Conservation (phyloP, 2,113 vertebrate species). For the Australoheros scitulus region DNA sequence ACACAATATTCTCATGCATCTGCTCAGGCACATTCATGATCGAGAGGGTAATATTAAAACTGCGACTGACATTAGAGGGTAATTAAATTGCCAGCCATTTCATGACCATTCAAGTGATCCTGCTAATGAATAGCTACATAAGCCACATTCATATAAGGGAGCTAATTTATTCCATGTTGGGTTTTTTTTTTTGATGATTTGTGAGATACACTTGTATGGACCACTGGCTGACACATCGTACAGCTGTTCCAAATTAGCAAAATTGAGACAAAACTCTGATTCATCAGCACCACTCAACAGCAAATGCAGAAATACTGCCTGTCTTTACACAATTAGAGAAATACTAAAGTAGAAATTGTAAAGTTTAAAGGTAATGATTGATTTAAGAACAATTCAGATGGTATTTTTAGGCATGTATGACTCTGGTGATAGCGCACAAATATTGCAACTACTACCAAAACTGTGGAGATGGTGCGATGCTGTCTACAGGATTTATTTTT, state of each 20-base stretch:
- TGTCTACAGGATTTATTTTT: neutral
- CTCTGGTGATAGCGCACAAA: neutral
- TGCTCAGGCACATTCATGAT: neutral
- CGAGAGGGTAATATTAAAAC: neutral
- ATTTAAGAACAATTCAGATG: neutral
- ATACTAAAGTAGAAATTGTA: neutral
- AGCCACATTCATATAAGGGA: neutral
- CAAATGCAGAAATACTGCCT: neutral
- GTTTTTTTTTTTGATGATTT: neutral
- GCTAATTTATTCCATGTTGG: slow-evolving; percentile 6
- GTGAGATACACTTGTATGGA: neutral
- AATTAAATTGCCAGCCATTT: slow-evolving; percentile 40
- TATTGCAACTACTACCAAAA: neutral
- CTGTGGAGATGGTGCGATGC: neutral
- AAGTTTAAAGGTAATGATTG: neutral
- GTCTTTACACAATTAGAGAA: neutral
- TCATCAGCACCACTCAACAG: neutral
- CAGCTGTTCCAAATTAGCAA: neutral
- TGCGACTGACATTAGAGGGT: slow-evolving; percentile 17
- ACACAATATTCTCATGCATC: slow-evolving; percentile 27
- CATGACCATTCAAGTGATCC: slow-evolving; percentile 25
- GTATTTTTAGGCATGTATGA: neutral
- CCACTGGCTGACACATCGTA: slow-evolving; percentile 2
- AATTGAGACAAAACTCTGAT: neutral
- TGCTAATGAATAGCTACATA: slow-evolving; percentile 43